Base-by-base conservation (phyloP, 2,888 invertebrate species). In the Leucophenga montana region DNA sequence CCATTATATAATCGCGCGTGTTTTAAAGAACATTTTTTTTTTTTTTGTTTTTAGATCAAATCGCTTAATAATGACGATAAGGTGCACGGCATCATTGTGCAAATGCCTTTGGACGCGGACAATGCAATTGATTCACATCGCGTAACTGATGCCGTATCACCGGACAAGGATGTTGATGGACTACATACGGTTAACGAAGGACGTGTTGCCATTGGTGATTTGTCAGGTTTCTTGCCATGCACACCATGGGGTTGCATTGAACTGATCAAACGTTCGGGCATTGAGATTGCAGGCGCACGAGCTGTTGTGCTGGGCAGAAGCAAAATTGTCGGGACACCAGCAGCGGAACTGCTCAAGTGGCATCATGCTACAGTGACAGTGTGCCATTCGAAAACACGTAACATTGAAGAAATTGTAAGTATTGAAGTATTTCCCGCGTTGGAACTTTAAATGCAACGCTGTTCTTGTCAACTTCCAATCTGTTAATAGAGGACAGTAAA, bases 301-400 rank as follows among this genome's bases (percentile, higher is more conserved):
- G 98, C 96, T 1, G 98, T 99, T 3, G 98, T 99, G 18, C 88
- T 99, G 53, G 99, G 99, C 0, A 92, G 99, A 78, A 98, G 98
- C 88, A 97, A 98, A 89, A 99, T 99, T 85, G 98, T 99, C 1
- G 99, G 99, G 56, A 96, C 97, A 0, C 99, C 99, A 0, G 95
- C 95, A 74, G 92, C 98, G 0, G 97, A 98, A 88, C 91, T 99
- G 39, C 91, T 99, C 48, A 96, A 97, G 88, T 99, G 98, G 98
- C 93, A 97, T 78, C 92, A 99, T 88, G 98, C 97, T 0, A 99
- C 99, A 0, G 98, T 98, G 3, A 99, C 99, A 0, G 92, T 97
- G 48, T 99, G 99, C 84, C 99, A 99, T 89, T 98, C 99, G 0
- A 95, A 93, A 89, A 99, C 99, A 0, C 93, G 92, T 83, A 92